Conservation (phyloP, 2,888 invertebrate genomes). For the Boloria selene region DNA sequence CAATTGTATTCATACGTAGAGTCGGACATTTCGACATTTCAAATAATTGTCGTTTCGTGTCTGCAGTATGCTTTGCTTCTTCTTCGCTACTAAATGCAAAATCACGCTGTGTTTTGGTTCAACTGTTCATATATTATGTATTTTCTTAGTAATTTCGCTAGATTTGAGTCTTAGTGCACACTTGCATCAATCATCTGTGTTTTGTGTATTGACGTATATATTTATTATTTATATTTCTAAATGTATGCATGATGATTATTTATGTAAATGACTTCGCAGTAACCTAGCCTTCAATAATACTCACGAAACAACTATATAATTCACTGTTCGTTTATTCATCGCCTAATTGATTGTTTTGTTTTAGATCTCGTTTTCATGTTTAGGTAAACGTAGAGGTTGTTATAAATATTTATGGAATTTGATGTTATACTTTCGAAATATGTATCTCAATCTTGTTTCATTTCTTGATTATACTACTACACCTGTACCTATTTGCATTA, state of each 20-base stretch:
- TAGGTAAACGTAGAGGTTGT: slow-evolving; percentile 21
- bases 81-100: slow-evolving; percentile 13
- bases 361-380: slow-evolving; percentile 19
- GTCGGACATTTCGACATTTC: too few species aligned
- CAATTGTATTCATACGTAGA: too few species aligned
- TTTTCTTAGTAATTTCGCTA: background rate
- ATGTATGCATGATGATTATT: slow-evolving; percentile 31
- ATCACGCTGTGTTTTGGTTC: background rate
- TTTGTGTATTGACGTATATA: slow-evolving; percentile 25
- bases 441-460: background rate
- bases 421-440: slow-evolving; percentile 8
- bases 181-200: slow-evolving; percentile 9
- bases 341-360: slow-evolving; percentile 25
- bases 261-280: slow-evolving; percentile 25
- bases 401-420: slow-evolving; percentile 1
- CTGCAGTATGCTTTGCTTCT: background rate
- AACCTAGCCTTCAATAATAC: slow-evolving; percentile 26
- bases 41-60: too few species aligned
- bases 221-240: slow-evolving; percentile 23
- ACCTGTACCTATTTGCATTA: slow-evolving; percentile 7
- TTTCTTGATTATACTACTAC: background rate
- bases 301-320: slow-evolving; percentile 25
- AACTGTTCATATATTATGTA: background rate
- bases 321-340: slow-evolving; percentile 24
- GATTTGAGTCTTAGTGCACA: background rate